Conservation (phyloP, 1,140 invertebrate species). For the Pseudoatta argentina region DNA sequence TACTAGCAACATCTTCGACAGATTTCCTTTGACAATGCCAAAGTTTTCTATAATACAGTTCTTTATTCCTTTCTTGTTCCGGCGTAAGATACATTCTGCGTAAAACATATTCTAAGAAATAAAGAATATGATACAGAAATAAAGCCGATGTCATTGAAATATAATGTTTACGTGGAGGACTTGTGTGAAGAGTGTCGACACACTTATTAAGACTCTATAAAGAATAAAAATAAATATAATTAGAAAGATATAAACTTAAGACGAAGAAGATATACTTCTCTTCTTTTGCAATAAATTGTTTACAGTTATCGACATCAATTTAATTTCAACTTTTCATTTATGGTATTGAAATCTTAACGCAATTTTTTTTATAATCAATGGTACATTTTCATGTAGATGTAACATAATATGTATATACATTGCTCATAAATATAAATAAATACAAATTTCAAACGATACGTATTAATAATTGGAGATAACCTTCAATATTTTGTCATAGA, state of each 20-base stretch:
- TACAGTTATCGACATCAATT: neutral
- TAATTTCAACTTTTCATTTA: neutral
- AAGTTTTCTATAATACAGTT: slow-evolving; percentile 29
- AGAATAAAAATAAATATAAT: neutral
- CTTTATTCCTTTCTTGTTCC: slow-evolving; percentile 5
- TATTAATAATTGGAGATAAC: neutral
- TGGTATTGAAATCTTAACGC: neutral
- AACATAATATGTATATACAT: neutral
- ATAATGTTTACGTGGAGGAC: neutral
- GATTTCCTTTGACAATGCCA: slow-evolving; percentile 20
- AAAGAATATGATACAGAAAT: slow-evolving; percentile 19
- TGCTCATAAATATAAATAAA: neutral
- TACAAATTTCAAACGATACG: neutral
- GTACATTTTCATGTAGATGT: neutral
- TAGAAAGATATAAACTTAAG: slow-evolving; percentile 2
- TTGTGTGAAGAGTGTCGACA: neutral
- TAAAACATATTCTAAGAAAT: slow-evolving; percentile 18
- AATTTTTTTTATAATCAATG: neutral
- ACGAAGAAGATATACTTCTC: neutral
- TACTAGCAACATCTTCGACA: slow-evolving; percentile 21
- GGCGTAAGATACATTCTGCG: neutral
- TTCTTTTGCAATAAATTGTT: neutral
- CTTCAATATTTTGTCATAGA: slow-evolving; percentile 13
- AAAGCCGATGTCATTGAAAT: slow-evolving; percentile 28
- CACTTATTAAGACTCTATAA: slow-evolving; percentile 35